Percentiles rank a stretch among this genome's conserved stretches.
Evolutionary conservation across 2,797 vertebrate species (phyloP).

Genomic region (Psittacula echo): DNA sequence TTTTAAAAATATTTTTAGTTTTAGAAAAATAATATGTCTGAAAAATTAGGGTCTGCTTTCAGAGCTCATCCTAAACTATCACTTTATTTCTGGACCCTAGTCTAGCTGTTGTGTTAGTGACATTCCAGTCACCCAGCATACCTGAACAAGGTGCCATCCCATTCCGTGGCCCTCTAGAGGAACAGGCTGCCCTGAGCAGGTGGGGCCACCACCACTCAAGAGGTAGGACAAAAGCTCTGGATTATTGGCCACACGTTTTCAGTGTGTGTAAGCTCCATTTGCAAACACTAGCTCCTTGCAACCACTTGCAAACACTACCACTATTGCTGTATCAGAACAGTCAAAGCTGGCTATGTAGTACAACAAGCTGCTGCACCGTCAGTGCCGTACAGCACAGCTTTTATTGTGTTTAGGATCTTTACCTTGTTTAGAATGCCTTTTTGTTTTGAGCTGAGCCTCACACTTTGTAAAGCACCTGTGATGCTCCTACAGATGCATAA

Average conservation of each 20-base stretch:
- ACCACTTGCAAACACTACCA: neutral
- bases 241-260: neutral
- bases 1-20: neutral
- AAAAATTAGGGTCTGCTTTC: neutral
- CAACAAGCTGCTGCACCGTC: neutral
- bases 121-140: neutral
- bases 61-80: neutral
- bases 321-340: too few species aligned
- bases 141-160: neutral
- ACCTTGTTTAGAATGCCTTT: neutral
- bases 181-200: neutral
- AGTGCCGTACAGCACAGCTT: rapidly evolving
- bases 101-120: neutral
- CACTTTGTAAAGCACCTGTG: rapidly evolving
- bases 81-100: neutral
- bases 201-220: neutral
- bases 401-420: neutral
- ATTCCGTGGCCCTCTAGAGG: neutral
- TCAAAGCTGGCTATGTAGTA: neutral
- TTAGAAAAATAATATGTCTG: neutral
- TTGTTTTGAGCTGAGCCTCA: neutral
- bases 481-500: neutral
- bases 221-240: neutral
- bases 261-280: neutral
- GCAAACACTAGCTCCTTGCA: neutral